Evolutionary conservation across 2,888 invertebrate species (phyloP).

Genomic region (Dermolepida albohirtum): DNA sequence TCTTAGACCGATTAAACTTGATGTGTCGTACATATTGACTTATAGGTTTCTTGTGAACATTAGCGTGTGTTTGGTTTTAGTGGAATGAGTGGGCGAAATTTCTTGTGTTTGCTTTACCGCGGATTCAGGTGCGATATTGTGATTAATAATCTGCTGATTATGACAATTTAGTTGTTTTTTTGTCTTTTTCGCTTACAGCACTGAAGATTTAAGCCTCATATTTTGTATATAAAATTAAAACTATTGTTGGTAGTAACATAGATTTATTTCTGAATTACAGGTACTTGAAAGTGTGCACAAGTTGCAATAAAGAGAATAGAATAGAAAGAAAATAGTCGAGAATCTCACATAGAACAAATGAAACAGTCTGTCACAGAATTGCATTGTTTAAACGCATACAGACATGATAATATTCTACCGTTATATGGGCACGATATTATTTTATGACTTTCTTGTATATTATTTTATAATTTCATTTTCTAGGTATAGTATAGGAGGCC

Average conservation of each 20-base stretch:
- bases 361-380: slow-evolving; percentile 82
- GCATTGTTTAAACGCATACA: slow-evolving; percentile 80
- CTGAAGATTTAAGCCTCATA: too few relatives aligned
- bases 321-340: slow-evolving; percentile 66
- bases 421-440: slow-evolving; percentile 75
- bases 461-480: slow-evolving; percentile 32
- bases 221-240: background rate
- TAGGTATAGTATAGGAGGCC: slow-evolving; percentile 77
- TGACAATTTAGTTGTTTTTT: too few relatives aligned
- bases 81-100: too few relatives aligned
- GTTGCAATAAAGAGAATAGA: slow-evolving; percentile 90
- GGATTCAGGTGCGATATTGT: too few relatives aligned
- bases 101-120: too few relatives aligned
- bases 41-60: too few relatives aligned
- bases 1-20: too few relatives aligned
- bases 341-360: slow-evolving; percentile 68
- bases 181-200: too few relatives aligned
- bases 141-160: too few relatives aligned
- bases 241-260: background rate
- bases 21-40: too few relatives aligned
- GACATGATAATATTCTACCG: slow-evolving; percentile 92
- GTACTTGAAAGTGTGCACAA: slow-evolving; percentile 86
- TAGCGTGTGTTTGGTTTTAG: too few relatives aligned
- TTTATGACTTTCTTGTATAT: background rate
- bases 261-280: slow-evolving; percentile 58